Conservation (phyloP, 1,140 invertebrate genomes). For the Philopotamus ludificatus region DNA sequence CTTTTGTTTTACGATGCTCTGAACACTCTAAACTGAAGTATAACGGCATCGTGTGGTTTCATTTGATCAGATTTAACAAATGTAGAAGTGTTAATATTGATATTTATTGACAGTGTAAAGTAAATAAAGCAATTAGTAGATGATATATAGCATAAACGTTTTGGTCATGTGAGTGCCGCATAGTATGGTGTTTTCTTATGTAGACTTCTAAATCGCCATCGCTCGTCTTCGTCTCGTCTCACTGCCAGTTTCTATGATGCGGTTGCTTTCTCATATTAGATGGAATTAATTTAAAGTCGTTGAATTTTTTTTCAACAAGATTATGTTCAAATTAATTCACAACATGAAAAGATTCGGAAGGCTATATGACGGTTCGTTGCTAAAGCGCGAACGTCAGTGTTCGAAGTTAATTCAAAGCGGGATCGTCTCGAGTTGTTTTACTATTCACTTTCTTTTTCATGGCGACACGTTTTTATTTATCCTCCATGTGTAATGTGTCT, state of each 20-base stretch:
- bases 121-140: slow-evolving; percentile 43
- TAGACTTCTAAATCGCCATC: slow-evolving; percentile 24
- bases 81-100: slow-evolving; percentile 39
- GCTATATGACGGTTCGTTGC: too few relatives aligned
- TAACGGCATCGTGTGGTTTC: slow-evolving; percentile 37
- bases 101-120: slow-evolving; percentile 42
- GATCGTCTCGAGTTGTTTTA: too few relatives aligned
- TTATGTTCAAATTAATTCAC: too few relatives aligned
- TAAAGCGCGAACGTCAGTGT: too few relatives aligned
- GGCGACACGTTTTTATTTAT: too few relatives aligned
- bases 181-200: slow-evolving; percentile 34
- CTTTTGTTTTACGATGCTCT: slow-evolving; percentile 28
- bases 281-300: too few relatives aligned
- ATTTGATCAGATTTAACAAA: slow-evolving; percentile 35
- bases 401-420: too few relatives aligned
- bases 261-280: slow-evolving; percentile 15
- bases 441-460: too few relatives aligned
- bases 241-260: slow-evolving; percentile 19
- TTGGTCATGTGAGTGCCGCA: slow-evolving; percentile 25
- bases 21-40: slow-evolving; percentile 15
- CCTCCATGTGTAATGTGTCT: too few relatives aligned
- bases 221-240: slow-evolving; percentile 8
- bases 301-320: too few relatives aligned
- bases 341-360: too few relatives aligned
- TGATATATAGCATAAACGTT: slow-evolving; percentile 38